These are phyloP conservation scores for Capitulum mitella DNA, from an alignment of 2,888 invertebrate species.

Conservation along the genomic window DNA sequence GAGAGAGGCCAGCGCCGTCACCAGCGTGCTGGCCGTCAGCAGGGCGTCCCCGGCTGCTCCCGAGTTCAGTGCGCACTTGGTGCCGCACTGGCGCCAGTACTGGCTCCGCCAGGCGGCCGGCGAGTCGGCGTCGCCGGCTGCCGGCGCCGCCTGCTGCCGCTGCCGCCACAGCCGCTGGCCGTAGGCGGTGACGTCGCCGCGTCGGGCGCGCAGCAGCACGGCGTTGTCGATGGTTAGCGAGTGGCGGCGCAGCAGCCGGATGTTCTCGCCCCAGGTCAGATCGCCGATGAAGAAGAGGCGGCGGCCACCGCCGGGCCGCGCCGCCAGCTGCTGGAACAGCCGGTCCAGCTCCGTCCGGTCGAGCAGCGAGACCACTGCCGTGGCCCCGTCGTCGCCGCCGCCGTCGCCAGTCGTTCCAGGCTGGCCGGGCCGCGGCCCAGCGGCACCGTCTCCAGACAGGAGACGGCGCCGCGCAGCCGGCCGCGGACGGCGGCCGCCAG, in stretches of 20 bases:
- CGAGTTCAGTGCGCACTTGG: background rate
- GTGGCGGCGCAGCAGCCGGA: slow-evolving; percentile 17
- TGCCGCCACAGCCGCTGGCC: background rate
- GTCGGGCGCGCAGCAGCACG: background rate
- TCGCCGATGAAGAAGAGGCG: slow-evolving; percentile 33
- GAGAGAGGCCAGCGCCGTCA: background rate
- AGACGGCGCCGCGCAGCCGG: background rate
- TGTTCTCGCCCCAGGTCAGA: slow-evolving; percentile 36
- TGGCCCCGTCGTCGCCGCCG: background rate
- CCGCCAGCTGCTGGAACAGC: background rate
- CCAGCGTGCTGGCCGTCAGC: background rate
- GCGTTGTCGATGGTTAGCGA: background rate
- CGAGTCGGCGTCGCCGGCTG: background rate
- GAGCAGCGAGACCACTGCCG: background rate
- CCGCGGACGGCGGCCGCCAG: too few species aligned
- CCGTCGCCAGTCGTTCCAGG: background rate
- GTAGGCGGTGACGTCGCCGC: background rate
- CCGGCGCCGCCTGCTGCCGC: background rate
- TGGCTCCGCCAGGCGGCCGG: background rate
- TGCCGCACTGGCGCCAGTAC: slow-evolving; percentile 19
- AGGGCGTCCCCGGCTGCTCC: background rate
- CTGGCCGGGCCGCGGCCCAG: background rate
- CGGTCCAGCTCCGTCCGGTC: background rate
- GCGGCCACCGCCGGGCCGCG: background rate
- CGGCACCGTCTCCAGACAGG: background rate